Base-by-base conservation (phyloP, 1,140 invertebrate genomes). In the Epicauta chinensis region DNA sequence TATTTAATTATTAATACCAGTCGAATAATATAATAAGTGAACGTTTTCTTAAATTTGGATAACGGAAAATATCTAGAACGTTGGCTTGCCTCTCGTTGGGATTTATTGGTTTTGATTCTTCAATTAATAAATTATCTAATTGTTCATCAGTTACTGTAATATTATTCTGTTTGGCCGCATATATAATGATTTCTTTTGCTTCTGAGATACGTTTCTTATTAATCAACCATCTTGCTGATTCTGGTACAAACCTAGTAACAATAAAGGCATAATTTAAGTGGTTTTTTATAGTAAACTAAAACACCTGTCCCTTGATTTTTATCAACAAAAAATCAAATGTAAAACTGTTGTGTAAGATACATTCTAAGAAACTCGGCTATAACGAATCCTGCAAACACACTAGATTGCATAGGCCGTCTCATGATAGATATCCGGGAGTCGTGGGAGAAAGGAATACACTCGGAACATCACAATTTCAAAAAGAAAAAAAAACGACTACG, bases 151-250 rank as follows among this genome's bases (percentile, higher is more conserved):
- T 66, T 15, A 87, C 70, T 0, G 74, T 67, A 5, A 82, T 76
- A 48, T 80, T 78, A 64, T 87, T 87, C 63, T 81, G 80, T 38
- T 74, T 78, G 0, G 86, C 85, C 1, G 84, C 86, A 47, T 75
- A 79, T 58, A 82, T 76, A 2, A 92, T 73, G 2, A 86, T 73
- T 42, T 73, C 72, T 17, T 84, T 80, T 0, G 87, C 88, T 71
- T 87, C 81, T 11, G 82, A 77, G 11, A 76, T 71, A 17, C 82
- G 76, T n/a, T 83, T 84, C 68, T 89, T 86, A 2, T 83, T 81
- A 15, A 91, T 66, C 11, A 91, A 67, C 89, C 89, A 92, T 53
- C 89, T 76, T 1, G 83, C 81, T 3, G 87, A 91, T 69, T 91
- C 89, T 2, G 89, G 89, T 65, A 90, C 83, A 56, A 90, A 83